A percentile compares a stretch with the other conserved stretches of the same genome.
Evolutionary conservation across 2,888 invertebrate genomes (phyloP).

Genomic region (Agrypnus murinus): DNA sequence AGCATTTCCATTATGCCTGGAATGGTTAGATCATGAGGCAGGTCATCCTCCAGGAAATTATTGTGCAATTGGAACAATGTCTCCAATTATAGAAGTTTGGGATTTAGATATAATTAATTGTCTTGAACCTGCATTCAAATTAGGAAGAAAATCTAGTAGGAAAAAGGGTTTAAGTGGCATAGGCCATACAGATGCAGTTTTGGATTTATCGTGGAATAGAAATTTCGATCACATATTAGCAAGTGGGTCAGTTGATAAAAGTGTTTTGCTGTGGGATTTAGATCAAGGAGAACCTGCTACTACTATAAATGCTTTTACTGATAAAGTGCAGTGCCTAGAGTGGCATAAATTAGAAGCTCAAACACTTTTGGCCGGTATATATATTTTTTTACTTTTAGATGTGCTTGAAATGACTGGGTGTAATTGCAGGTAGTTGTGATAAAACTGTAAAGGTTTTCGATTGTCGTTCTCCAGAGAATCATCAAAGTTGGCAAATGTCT

Average conservation of each 20-base stretch:
- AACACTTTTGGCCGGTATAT: slow-evolving; percentile 78
- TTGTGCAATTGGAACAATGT: slow-evolving; percentile 92
- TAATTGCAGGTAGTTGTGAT: slow-evolving; percentile 85
- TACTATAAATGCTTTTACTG: slow-evolving; percentile 82
- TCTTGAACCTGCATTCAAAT: slow-evolving; percentile 88
- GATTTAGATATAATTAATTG: slow-evolving; percentile 95
- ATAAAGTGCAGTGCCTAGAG: slow-evolving; percentile 87
- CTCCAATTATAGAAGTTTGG: slow-evolving; percentile 96
- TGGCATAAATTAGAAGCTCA: slow-evolving; percentile 92
- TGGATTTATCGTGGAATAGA: slow-evolving; percentile 93
- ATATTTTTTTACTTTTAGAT: not conserved
- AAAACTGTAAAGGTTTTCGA: slow-evolving; percentile 86
- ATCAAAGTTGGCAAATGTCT: slow-evolving; percentile 81
- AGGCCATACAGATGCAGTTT: slow-evolving; percentile 93
- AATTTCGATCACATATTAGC: slow-evolving; percentile 88
- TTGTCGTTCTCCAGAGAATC: slow-evolving; percentile 78
- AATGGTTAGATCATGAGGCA: slow-evolving; percentile 94
- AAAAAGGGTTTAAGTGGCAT: slow-evolving; percentile 80
- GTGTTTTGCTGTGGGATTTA: slow-evolving; percentile 94
- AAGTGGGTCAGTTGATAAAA: slow-evolving; percentile 93
- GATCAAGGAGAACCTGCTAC: slow-evolving; percentile 85
- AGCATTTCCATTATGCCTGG: slow-evolving; percentile 92
- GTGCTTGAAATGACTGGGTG: not conserved
- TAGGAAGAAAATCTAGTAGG: slow-evolving; percentile 84
- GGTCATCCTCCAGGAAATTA: slow-evolving; percentile 85